Conservation (phyloP, 2,797 vertebrate species). For the Spinibarbus caldwelli region DNA sequence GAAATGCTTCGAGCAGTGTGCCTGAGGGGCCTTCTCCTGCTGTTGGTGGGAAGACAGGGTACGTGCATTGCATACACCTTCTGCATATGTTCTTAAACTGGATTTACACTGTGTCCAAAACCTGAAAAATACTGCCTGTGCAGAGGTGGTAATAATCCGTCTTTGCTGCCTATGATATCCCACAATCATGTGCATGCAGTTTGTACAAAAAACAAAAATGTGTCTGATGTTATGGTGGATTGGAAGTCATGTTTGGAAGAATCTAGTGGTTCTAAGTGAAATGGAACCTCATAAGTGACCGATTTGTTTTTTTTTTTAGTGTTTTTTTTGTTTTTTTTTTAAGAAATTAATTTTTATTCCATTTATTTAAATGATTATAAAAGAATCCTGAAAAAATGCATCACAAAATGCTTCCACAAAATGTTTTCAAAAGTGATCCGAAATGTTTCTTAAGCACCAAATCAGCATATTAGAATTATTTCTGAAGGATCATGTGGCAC, state of each 20-base stretch:
- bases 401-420: no score
- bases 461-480: no score
- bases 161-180: neutral
- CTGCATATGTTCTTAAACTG: neutral
- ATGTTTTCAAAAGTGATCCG: no score
- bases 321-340: no score
- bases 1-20: conserved; percentile 42
- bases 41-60: conserved; percentile 53
- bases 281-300: neutral
- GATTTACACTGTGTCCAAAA: neutral
- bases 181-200: neutral
- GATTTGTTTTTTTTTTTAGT: no score
- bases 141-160: neutral
- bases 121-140: neutral
- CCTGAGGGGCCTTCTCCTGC: conserved; percentile 43
- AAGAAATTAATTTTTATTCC: no score
- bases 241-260: neutral
- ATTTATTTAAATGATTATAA: no score
- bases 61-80: neutral
- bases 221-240: neutral
- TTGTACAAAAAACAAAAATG: neutral
- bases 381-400: no score
- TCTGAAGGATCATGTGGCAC: no score
- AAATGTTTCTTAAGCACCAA: no score
- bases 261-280: neutral